These are phyloP conservation scores for Apocheima hispidaria DNA, from an alignment of 2,888 invertebrate species.

Conservation along the genomic window DNA sequence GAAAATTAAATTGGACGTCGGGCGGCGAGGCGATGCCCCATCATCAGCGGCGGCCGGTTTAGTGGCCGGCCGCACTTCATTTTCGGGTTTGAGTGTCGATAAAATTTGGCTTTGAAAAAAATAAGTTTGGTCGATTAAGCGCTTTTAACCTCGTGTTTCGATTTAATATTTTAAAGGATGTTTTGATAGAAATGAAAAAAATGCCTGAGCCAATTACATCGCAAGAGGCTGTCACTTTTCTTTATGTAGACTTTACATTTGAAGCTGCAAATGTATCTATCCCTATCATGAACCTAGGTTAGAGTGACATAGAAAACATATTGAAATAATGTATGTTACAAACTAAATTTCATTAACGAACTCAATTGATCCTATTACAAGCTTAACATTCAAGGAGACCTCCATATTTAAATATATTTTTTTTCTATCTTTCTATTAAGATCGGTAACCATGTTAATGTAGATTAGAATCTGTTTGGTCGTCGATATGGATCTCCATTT, in stretches of 20 bases:
- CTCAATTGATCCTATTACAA: neutral
- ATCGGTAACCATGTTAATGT: slow-evolving; percentile 29
- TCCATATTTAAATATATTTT: slow-evolving; percentile 2
- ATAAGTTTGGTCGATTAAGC: slow-evolving; percentile 30
- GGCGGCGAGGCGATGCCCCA: slow-evolving; percentile 55
- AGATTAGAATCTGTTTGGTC: slow-evolving; percentile 44
- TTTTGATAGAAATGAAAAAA: neutral
- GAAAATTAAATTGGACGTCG: slow-evolving; percentile 80
- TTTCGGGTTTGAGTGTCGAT: slow-evolving; percentile 38
- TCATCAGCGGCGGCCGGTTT: slow-evolving; percentile 40
- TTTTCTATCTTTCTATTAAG: slow-evolving; percentile 21
- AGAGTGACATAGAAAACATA: too few species aligned
- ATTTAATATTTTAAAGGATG: slow-evolving; percentile 7
- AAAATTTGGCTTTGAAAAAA: slow-evolving; percentile 38
- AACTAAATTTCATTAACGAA: neutral
- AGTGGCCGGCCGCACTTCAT: slow-evolving; percentile 39
- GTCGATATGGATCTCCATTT: slow-evolving; percentile 46
- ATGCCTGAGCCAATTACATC: neutral
- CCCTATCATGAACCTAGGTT: too few species aligned
- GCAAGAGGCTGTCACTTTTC: too few species aligned
- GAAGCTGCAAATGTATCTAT: too few species aligned
- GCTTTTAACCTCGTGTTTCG: slow-evolving; percentile 15
- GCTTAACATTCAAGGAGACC: slow-evolving; percentile 7
- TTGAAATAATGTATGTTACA: too few species aligned
- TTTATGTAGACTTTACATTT: too few species aligned